Evolutionary conservation across 1,140 invertebrate genomes (phyloP), one percentile per base, ranked within the genome.

Genomic region (Armadillidium nasatum): DNA sequence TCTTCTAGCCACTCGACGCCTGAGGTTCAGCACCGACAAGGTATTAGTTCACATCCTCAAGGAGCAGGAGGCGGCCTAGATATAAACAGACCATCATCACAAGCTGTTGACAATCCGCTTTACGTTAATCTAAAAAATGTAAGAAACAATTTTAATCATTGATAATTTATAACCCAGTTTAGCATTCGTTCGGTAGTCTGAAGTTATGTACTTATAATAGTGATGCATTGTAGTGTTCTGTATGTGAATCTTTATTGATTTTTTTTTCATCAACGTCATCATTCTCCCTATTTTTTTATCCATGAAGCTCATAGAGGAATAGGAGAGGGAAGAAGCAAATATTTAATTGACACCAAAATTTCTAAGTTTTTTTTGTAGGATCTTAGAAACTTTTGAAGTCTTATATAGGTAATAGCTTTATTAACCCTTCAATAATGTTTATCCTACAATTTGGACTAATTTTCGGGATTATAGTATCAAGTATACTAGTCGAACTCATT

Each of bases 111-210:
- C 70, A 81, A 81, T 79, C 80, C 80, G 21, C 76, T 80, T 54
- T 81, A 81, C 78, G 80, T 77, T 54, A 81, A 81, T 71, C 46
- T 81, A 54, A 77, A 79, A 67, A 76, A 79, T 77, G 80, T 81
- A 73, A 81, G 80, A 78, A 19, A 4, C 19, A 10, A 45, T 33
- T 19, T 72, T 45, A 44, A 19, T 72, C 11, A 23, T 44, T 43
- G 4, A 45, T 10, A 72, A n/a, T 72, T n/a, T 45, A 22, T 72
- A 10, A 10, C 4, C 9, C 7, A 72, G 4, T 23, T 44, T 19
- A 7, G 0, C 22, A 44, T 0, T 44, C 0, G 7, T 44, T 10
- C 23, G 9, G 9, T 15, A 2, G 9, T 45, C 15, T 22, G 7
- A 7, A 44, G 19, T 72, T 33, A 10, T 1, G 19, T 43, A 10